Base-by-base conservation (phyloP, 2,797 vertebrate genomes). In the Hydrophis major region DNA sequence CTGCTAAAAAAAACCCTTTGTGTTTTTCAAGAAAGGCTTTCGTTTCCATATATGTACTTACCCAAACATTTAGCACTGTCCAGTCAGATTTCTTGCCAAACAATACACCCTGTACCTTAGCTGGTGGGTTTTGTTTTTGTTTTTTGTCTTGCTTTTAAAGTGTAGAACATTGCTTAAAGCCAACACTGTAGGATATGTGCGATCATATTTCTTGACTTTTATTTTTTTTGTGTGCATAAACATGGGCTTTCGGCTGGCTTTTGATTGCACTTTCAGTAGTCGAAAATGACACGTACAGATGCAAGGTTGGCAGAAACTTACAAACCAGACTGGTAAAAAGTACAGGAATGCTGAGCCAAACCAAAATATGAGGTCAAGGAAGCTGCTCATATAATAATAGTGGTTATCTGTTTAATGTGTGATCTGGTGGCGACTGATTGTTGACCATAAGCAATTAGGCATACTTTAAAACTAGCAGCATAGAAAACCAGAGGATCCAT, bases 1-100 rank as follows among this genome's bases (percentile, higher is more conserved):
- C 97, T 98, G 96, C 97, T 98, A 47, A 83, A 83, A 83, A 78
- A 13, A 83, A 8, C 97, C 98, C 98, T 95, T 95, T 95, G 94
- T 98, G 97, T 97, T 98, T 89, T 98, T 97, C 97, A 97, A 96
- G 97, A 97, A 98, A 97, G 97, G 97, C 97, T 98, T 97, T 97
- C 97, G 96, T 97, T 98, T 98, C 97, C 98, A 98, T 98, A 97
- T 98, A 96, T 98, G 97, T 97, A 97, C 97, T 98, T 98, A 97
- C 97, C 97, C 97, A 97, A 97, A 98, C 97, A 97, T 98, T 98
- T 98, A 97, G 96, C 97, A 97, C 98, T 97, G 97, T 98, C 96
- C 97, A 97, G 97, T 97, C 97, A 97, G 96, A 96, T 95, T 97
- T 94, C 94, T 94, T 98, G 98, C 98, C 98, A 98, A 98, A 97